Evolutionary conservation across 2,113 vertebrate species (phyloP), one percentile per base, ranked within the genome.

Genomic region (Cisticola juncidis): DNA sequence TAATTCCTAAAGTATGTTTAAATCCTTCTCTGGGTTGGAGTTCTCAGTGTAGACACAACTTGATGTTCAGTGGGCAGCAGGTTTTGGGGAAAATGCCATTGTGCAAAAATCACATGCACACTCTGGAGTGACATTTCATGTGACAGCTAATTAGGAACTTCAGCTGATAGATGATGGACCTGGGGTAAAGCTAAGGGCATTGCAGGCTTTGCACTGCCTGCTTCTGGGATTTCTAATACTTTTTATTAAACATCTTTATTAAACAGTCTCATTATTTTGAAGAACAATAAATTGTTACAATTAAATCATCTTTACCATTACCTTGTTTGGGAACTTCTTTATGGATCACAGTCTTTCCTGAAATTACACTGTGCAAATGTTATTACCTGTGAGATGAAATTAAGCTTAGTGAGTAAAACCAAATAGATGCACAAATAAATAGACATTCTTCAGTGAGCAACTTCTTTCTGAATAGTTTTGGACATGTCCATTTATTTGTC

Each of bases 381-480:
- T 81, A 65, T 58, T 76, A 65, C 44, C 60, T 91, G 21, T 35
- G 74, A 79, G 36, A 50, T 79, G 33, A 87, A 92, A 53, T 66
- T 72, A 76, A 14, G 36, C 31, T 68, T 28, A 71, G 80, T 58
- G 36, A 86, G 42, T 69, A 90, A 82, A 82, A 90, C 14, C 28
- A 85, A 90, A 88, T 78, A 60, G 56, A 74, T 44, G 40, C 71
- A 76, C 64, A 86, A 86, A 94, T 85, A 93, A 90, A 96, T 40
- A 76, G 53, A 26, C 1, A 14, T 65, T 79, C 56, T 86, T 86
- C 48, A 61, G 42, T 16, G 12, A 68, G 28, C 24, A 84, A 40
- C 51, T 71, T 68, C 26, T 64, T 92, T 84, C 69, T 57, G 25
- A 89, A 58, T 61, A 48, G 14, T 18, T 66, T 81, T 57, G 31